Evolutionary conservation across 2,113 vertebrate genomes (phyloP).

Genomic region (Austrofundulus limnaeus): DNA sequence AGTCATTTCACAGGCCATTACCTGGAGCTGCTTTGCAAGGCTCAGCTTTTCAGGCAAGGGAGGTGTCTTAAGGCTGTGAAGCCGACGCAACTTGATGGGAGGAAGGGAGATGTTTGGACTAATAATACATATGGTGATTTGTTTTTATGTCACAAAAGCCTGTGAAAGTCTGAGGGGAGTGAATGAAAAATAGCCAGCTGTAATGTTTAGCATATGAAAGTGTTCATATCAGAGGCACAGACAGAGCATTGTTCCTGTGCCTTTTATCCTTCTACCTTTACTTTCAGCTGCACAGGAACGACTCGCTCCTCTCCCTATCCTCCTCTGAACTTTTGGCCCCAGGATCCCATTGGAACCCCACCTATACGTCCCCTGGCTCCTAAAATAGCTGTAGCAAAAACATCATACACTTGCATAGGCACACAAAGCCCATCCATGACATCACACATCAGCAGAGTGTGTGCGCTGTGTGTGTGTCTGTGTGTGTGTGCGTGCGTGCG

Average conservation of each 20-base stretch:
- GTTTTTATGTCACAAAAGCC: slow-evolving; percentile 47
- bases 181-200: slow-evolving; percentile 54
- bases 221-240: background rate
- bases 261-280: slow-evolving; percentile 27
- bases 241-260: slow-evolving; percentile 25
- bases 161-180: slow-evolving; percentile 44
- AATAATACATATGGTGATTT: slow-evolving; percentile 64
- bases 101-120: slow-evolving; percentile 62
- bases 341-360: slow-evolving; percentile 54
- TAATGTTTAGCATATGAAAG: slow-evolving; percentile 8
- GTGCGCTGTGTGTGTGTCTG: slow-evolving; percentile 28
- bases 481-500: too few species aligned
- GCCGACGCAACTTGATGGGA: slow-evolving; percentile 41
- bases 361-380: slow-evolving; percentile 49
- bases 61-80: slow-evolving; percentile 48
- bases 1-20: slow-evolving; percentile 77
- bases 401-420: slow-evolving; percentile 32
- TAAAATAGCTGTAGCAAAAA: slow-evolving; percentile 65
- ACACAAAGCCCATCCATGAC: slow-evolving; percentile 56
- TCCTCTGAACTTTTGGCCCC: slow-evolving; percentile 61
- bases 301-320: slow-evolving; percentile 10
- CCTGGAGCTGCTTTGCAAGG: slow-evolving; percentile 63
- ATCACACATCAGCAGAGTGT: slow-evolving; percentile 46
- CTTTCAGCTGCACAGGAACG: slow-evolving; percentile 35
- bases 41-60: slow-evolving; percentile 30